These are phyloP conservation scores for Desmodus rotundus DNA, from an alignment of 2,113 vertebrate species.

Conservation along the genomic window DNA sequence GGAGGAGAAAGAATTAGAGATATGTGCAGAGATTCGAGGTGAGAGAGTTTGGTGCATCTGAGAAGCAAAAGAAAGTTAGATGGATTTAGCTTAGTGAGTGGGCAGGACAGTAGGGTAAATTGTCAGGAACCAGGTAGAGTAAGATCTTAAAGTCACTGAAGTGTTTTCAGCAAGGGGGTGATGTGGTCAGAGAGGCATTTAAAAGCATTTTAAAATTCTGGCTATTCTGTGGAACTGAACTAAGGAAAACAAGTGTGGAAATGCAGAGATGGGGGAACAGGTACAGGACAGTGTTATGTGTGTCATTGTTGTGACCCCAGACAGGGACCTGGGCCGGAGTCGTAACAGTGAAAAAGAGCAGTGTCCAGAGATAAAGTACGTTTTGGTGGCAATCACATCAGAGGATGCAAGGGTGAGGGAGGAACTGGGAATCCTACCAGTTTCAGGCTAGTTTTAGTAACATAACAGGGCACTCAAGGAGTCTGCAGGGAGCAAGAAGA, in stretches of 20 bases:
- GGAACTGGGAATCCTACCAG: neutral
- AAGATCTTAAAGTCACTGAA: neutral
- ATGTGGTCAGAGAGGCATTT: neutral
- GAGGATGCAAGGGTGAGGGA: neutral
- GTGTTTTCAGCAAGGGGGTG: neutral
- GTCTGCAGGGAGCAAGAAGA: neutral
- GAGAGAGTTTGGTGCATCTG: neutral
- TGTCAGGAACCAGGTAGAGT: neutral
- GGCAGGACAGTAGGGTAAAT: neutral
- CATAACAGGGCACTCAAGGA: neutral
- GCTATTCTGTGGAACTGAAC: neutral
- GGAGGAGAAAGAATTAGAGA: neutral
- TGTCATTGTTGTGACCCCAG: no score
- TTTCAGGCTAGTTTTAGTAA: neutral
- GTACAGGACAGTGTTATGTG: no score
- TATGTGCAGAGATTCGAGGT: neutral
- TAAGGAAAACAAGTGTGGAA: neutral
- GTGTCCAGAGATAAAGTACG: neutral
- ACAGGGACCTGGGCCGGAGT: neutral
- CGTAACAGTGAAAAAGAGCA: neutral
- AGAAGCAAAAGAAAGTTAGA: slow-evolving; percentile 4
- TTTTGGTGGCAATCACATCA: neutral
- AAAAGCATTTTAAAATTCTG: neutral
- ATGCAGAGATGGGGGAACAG: neutral
- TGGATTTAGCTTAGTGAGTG: neutral